Conservation (phyloP, 2,113 vertebrate species). For the Saccopteryx bilineata region DNA sequence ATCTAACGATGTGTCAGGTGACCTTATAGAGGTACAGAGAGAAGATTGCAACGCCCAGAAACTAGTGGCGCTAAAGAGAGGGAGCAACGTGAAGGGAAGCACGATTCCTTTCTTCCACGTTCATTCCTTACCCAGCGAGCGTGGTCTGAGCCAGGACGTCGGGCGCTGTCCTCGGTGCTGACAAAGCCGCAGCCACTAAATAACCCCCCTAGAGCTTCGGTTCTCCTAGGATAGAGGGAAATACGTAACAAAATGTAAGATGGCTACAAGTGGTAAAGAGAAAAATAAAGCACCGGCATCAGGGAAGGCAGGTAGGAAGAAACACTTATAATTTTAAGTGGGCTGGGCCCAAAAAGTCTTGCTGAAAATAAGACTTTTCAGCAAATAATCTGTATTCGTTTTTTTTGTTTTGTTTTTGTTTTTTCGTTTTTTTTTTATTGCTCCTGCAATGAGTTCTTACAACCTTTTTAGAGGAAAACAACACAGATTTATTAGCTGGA, state of each 20-base stretch:
- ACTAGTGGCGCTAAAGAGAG: not conserved
- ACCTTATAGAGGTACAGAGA: not conserved
- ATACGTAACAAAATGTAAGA: not conserved
- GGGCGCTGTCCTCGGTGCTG: not conserved
- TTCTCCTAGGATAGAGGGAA: not conserved
- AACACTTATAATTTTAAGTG: not conserved
- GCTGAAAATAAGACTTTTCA: not conserved
- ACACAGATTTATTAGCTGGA: not conserved
- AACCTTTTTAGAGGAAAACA: not conserved
- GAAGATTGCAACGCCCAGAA: not conserved
- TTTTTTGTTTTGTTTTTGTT: too few relatives aligned
- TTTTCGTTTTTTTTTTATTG: not conserved
- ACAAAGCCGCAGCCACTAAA: not conserved
- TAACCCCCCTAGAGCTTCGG: not conserved
- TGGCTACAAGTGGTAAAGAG: not conserved
- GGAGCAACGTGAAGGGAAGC: fast-evolving
- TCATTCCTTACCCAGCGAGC: not conserved
- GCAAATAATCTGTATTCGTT: not conserved
- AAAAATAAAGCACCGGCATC: not conserved
- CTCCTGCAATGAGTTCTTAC: not conserved
- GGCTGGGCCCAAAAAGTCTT: not conserved
- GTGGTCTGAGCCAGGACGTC: not conserved
- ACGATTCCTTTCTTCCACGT: not conserved
- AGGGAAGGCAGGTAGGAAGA: not conserved
- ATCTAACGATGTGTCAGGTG: not conserved